Evolutionary conservation across 1,140 invertebrate species (phyloP), one percentile per base, ranked within the genome.

Genomic region (Drosophila setifemur): DNA sequence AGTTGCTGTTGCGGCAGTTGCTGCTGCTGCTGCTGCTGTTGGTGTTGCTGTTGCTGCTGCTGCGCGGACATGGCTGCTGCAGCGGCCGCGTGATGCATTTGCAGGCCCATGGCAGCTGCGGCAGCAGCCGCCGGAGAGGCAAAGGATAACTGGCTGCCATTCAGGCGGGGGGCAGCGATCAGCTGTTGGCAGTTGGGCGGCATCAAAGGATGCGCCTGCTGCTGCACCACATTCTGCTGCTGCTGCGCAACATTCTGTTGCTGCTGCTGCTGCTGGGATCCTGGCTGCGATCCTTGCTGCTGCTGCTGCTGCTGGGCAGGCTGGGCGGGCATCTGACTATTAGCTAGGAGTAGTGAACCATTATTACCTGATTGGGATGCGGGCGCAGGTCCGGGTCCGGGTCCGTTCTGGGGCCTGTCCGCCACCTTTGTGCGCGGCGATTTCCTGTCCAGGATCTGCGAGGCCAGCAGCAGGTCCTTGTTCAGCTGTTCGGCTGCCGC

Each of bases 381-480:
- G 88, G 86, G 91, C 52, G 79, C 53, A 21, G 72, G 31, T 23
- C 69, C 92, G 88, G 86, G 91, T 49, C 76, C 53, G 25, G 72
- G 31, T 23, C 69, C 75, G 35, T 76, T 85, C 33, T 81, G 81
- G 47, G 89, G 86, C 76, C 96, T 95, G 49, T 95, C 95, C 42
- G 95, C 94, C 49, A 95, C 93, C 92, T 97, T 94, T 83, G 95
- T 94, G 45, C 95, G 92, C 12, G 96, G 96, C 11, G 96, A 96
- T 90, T 96, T 97, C 69, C 95, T 92, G 76, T 97, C 96, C 40
- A 96, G 92, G 50, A 96, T 91, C 87, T 96, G 95, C 47, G 94
- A 95, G 37, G 95, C 95, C 86, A 95, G 90, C 76, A 96, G 91
- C 28, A 95, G 91, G 81, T 97, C 96, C 91, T 96, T 96, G 90